Evolutionary conservation across 1,140 invertebrate genomes (phyloP).

Genomic region (Acromyrmex heyeri): DNA sequence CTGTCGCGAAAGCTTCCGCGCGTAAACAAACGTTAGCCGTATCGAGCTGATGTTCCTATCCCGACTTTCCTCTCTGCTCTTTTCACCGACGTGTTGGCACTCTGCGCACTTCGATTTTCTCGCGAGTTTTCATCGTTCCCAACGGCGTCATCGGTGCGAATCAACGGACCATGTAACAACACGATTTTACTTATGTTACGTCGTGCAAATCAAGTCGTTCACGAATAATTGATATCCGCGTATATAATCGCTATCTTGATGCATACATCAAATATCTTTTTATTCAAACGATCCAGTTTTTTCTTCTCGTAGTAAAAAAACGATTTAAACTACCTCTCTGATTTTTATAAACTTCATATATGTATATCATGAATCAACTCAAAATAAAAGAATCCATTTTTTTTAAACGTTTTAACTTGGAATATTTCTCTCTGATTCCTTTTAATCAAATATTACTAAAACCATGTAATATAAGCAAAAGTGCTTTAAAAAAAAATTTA

Average conservation of each 20-base stretch:
- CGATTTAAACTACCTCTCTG: background rate
- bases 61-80: conserved; percentile 26
- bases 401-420: background rate
- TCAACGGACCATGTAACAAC: conserved; percentile 39
- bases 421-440: background rate
- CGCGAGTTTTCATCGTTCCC: conserved; percentile 52
- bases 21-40: conserved; percentile 61
- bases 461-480: background rate
- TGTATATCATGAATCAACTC: background rate
- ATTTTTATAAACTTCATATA: conserved; percentile 1
- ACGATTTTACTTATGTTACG: conserved; percentile 38
- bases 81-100: conserved; percentile 23
- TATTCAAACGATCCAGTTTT: conserved; percentile 16
- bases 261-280: background rate
- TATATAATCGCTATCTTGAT: conserved; percentile 36
- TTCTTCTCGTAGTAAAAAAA: background rate
- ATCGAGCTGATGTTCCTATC: conserved; percentile 32
- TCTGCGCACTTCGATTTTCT: conserved; percentile 38
- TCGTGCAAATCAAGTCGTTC: conserved; percentile 39
- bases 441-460: background rate
- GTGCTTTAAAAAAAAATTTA: background rate
- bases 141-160: conserved; percentile 44
- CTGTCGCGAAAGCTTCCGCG: conserved; percentile 52
- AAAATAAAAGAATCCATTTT: background rate
- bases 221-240: conserved; percentile 18